Evolutionary conservation across 2,113 vertebrate genomes (phyloP).

Genomic region (Heterotilapia buettikoferi): DNA sequence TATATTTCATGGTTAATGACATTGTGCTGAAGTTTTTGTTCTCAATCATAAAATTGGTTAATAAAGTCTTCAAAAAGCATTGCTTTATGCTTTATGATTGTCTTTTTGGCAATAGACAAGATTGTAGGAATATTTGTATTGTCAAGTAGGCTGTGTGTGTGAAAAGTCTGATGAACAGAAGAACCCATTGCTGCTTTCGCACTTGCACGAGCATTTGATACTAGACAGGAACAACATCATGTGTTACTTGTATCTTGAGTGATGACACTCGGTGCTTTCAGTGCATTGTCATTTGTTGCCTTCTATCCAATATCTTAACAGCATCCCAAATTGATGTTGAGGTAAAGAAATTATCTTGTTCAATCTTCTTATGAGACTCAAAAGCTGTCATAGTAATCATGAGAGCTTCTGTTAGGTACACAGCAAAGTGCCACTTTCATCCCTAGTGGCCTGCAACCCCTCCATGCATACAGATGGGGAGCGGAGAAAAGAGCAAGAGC

Average conservation of each 20-base stretch:
- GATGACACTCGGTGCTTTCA: not conserved
- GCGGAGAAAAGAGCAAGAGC: not conserved
- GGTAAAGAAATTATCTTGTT: slow-evolving; percentile 46
- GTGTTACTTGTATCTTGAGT: not conserved
- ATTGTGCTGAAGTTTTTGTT: not conserved
- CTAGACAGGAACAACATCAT: slow-evolving; percentile 1
- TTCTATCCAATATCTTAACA: not conserved
- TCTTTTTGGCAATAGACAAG: not conserved
- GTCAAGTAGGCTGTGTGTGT: not conserved
- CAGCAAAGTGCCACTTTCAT: slow-evolving; percentile 29
- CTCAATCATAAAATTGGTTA: not conserved
- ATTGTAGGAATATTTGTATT: not conserved
- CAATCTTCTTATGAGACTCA: slow-evolving; percentile 11
- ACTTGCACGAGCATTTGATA: not conserved
- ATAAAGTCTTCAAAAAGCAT: not conserved
- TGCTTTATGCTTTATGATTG: not conserved
- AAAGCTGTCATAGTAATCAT: slow-evolving; percentile 36
- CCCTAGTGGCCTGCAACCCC: slow-evolving; percentile 1
- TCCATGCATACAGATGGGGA: slow-evolving; percentile 42
- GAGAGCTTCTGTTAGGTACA: slow-evolving; percentile 25
- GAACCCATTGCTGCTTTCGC: not conserved
- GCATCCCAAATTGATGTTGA: slow-evolving; percentile 27
- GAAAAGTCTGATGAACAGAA: slow-evolving; percentile 3
- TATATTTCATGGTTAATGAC: not conserved
- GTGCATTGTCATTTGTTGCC: not conserved